These are phyloP conservation scores for Syritta pipiens DNA, from an alignment of 2,888 invertebrate species.

Conservation along the genomic window DNA sequence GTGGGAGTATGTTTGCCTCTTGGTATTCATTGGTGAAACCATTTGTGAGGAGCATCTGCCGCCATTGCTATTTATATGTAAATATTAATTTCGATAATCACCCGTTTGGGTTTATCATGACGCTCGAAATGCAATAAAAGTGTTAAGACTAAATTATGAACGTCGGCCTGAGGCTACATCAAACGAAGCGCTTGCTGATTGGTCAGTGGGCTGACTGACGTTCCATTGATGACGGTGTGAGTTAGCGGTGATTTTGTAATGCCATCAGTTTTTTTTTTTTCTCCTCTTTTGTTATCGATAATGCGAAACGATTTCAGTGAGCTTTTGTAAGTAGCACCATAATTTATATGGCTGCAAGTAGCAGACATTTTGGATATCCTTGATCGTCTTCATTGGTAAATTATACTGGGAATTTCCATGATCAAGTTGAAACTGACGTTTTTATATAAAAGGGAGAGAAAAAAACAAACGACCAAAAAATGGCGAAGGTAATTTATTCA, in stretches of 20 bases:
- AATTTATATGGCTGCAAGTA: neutral
- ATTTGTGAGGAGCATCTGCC: slow-evolving; percentile 29
- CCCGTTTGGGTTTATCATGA: slow-evolving; percentile 22
- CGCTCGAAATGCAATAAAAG: slow-evolving; percentile 32
- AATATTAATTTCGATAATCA: slow-evolving; percentile 59
- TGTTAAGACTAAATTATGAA: slow-evolving; percentile 48
- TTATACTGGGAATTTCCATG: slow-evolving; percentile 45
- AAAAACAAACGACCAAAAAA: slow-evolving; percentile 9
- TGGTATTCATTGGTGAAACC: slow-evolving; percentile 45
- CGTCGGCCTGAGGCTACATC: slow-evolving; percentile 33
- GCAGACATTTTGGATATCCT: slow-evolving; percentile 35
- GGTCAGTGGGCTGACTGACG: slow-evolving; percentile 18
- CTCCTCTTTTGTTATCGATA: slow-evolving; percentile 22
- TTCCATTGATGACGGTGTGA: too few species aligned
- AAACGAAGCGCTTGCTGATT: slow-evolving; percentile 41
- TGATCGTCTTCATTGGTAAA: slow-evolving; percentile 27
- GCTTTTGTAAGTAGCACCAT: slow-evolving; percentile 30
- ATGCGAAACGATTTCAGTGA: slow-evolving; percentile 37
- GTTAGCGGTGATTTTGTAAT: slow-evolving; percentile 36
- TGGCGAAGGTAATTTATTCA: slow-evolving; percentile 36
- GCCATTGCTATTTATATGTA: slow-evolving; percentile 31
- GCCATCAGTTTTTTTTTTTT: slow-evolving; percentile 1
- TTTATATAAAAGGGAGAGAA: slow-evolving; percentile 26
- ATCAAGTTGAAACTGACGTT: slow-evolving; percentile 28
- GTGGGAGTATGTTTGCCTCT: slow-evolving; percentile 55